Base-by-base conservation (phyloP, 1,140 invertebrate genomes). In the Plutomurus gul region DNA sequence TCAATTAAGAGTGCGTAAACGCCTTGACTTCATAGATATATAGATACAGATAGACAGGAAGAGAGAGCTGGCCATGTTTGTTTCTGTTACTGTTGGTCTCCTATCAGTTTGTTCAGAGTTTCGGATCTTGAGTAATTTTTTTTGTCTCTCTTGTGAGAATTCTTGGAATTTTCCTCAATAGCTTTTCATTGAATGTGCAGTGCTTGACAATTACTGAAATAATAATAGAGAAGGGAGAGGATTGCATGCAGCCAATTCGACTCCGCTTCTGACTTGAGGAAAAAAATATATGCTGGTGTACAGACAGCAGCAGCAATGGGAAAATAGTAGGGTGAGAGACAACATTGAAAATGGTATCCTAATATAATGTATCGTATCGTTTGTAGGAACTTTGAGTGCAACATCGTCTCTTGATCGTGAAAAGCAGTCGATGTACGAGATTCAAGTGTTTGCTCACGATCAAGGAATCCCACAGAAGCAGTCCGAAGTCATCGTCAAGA, bases 361-460 rank as follows among this genome's bases (percentile, higher is more conserved):
- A 7, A 18, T 76, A 65, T n/a, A n/a, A n/a, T n/a, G n/a, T n/a
- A n/a, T n/a, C n/a, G n/a, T n/a, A n/a, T n/a, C n/a, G 4, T 18
- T 36, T 18, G 6, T 87, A 95, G 96, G 96, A 71, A 91, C 95
- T 84, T 94, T 98, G 49, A 91, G 90, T 16, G 96, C 95, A 3
- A 91, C 91, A 76, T 90, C 92, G 81, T 89, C 91, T 3, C 87
- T 98, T 46, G 96, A 99, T 86, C 89, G 96, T 22, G 96, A 99
- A 88, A 87, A 86, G 1, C 92, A 92, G 82, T 89, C 90, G 18
- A 86, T 90, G 0, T 94, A 97, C 86, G 93, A 95, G 82, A 86
- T 97, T 18, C 91, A 93, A 2, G 91, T 94, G 13, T 93, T 95
- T 87, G 96, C 94, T 0, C 88, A 90, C 75, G 96, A 99, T 87